A percentile compares a stretch with the other conserved stretches of the same genome.
phyloP scores from a whole-genome alignment of 2,113 vertebrate species.

The Bungarus multicinctus region DNA sequence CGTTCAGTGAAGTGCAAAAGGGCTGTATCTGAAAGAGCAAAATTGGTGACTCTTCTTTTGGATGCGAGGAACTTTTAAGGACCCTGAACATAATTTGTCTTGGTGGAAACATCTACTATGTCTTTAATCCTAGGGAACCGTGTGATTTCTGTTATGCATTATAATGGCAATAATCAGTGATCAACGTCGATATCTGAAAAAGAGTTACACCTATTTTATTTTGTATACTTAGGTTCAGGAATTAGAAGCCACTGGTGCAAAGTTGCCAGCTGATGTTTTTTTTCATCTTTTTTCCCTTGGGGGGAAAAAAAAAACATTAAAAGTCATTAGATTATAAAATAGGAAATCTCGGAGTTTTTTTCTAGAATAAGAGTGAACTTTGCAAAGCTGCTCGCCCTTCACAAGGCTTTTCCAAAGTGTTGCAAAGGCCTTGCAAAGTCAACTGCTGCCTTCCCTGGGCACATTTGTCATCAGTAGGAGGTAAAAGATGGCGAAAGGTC shows the following conservation, averaged over 20 bases:
- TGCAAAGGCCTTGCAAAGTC: too few relatives aligned
- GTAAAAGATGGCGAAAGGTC: too few relatives aligned
- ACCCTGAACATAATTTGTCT: neutral
- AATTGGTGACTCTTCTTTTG: neutral
- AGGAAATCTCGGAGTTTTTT: neutral
- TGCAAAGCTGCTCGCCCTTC: too few relatives aligned
- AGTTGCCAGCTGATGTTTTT: neutral
- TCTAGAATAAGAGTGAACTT: neutral
- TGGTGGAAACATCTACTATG: neutral
- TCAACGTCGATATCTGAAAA: neutral
- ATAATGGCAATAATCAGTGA: neutral
- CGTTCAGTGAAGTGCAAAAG: neutral
- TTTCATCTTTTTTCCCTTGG: too few relatives aligned
- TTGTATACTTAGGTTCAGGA: neutral
- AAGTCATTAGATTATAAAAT: neutral
- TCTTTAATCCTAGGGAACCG: neutral
- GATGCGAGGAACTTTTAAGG: neutral
- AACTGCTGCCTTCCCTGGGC: too few relatives aligned
- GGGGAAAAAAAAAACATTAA: too few relatives aligned
- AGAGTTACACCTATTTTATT: neutral
- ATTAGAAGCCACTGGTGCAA: neutral
- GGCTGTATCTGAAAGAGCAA: neutral
- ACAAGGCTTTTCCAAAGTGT: too few relatives aligned
- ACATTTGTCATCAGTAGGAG: too few relatives aligned
- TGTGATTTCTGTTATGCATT: too few relatives aligned